These are phyloP conservation scores for Aphis gossypii DNA, from an alignment of 1,140 invertebrate species.

Conservation along the genomic window DNA sequence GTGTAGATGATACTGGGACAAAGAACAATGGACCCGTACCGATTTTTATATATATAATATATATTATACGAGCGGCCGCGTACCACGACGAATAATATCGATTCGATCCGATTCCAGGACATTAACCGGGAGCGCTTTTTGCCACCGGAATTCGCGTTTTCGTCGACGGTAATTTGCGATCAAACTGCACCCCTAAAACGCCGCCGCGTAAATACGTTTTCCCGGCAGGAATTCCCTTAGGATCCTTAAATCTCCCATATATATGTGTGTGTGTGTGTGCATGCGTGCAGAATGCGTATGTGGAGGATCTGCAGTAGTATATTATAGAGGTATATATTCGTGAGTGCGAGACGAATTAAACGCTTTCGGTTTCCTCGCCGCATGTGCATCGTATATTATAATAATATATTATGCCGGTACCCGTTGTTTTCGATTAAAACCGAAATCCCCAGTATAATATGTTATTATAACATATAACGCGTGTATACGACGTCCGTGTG, in stretches of 20 bases:
- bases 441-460: not conserved
- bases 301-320: not conserved
- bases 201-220: not conserved
- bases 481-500: not conserved
- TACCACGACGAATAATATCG: slow-evolving; percentile 25
- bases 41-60: not conserved
- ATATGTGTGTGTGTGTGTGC: not conserved
- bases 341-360: not conserved
- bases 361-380: not conserved
- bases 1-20: not conserved
- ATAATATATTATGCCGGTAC: not conserved
- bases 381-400: not conserved
- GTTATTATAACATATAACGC: not conserved
- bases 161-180: slow-evolving; percentile 30
- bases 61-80: not conserved
- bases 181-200: not conserved
- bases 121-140: slow-evolving; percentile 41
- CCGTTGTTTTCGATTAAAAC: not conserved
- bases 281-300: not conserved
- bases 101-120: slow-evolving; percentile 21
- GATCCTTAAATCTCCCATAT: not conserved
- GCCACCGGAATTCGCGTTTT: not conserved
- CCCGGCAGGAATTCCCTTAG: not conserved
- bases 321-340: not conserved
- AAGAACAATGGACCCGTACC: not conserved